Evolutionary conservation across 2,888 invertebrate species (phyloP), one percentile per base, ranked within the genome.

Genomic region (Craniophora ligustri): DNA sequence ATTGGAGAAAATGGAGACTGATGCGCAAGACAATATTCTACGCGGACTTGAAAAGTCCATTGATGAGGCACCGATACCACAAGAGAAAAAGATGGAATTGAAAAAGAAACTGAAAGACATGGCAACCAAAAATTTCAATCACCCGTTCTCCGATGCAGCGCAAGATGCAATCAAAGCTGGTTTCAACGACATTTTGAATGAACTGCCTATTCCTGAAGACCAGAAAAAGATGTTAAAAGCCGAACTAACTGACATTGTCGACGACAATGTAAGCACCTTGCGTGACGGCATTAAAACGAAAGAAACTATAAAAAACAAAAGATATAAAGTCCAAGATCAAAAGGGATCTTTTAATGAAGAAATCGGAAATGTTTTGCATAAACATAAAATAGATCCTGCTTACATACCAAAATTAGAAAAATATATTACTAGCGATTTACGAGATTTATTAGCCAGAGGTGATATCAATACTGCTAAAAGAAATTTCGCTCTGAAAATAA

Each of bases 401-500:
- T 16, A 38, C 6, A 4, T 23, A 13, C 23, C 45, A 11, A 15
- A 34, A 16, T 7, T 46, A 6, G 19, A 26, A 31, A 11, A 14
- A 1, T 42, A 47, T 32, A 10, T 51, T 19, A 21, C 30, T n/a
- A 10, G 36, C 11, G 36, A 53, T 30, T 23, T 64, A 26, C 5
- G 34, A 41, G 28, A 48, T 4, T 35, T 40, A 31, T 28, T 28
- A 6, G 7, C 3, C 1, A 13, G 1, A 0, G 36, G 10, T 6
- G 39, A 62, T 13, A 30, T 58, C 0, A 35, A 50, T 14, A 26
- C 6, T n/a, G 38, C 19, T 5, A 41, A 41, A 35, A 31, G 0
- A 5, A 50, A 34, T 5, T n/a, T 65, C 1, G 42, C 35, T n/a
- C 4, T 13, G 1, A 42, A 50, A 31, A 8, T 65, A 7, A 42